Evolutionary conservation across 2,888 invertebrate species (phyloP).

Genomic region (Volucella inanis): DNA sequence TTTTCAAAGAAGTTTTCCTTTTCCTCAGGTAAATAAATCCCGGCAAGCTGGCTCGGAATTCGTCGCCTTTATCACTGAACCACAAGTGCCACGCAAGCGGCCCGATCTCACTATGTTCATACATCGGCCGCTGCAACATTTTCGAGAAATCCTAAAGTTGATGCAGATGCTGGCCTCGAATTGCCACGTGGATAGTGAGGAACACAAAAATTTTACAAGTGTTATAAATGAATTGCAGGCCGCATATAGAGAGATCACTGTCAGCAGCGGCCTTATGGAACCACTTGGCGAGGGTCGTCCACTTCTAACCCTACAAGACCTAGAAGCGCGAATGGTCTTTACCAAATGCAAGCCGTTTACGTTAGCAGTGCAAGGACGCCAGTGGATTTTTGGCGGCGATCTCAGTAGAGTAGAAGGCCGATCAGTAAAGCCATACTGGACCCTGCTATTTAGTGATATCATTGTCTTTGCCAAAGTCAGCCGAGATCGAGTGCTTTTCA

Average conservation of each 20-base stretch:
- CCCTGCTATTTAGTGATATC: conserved; percentile 92
- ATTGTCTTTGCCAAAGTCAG: conserved; percentile 93
- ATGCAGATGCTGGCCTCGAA: conserved; percentile 84
- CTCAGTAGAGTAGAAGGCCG: conserved; percentile 92
- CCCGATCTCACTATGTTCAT: conserved; percentile 93
- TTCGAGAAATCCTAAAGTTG: conserved; percentile 86
- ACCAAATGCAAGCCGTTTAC: conserved; percentile 95
- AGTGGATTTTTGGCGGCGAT: conserved; percentile 95
- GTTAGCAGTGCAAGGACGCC: conserved; percentile 91
- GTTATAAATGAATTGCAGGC: conserved; percentile 84
- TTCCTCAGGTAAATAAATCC: conserved; percentile 86
- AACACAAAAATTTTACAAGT: conserved; percentile 82
- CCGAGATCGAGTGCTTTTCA: conserved; percentile 92
- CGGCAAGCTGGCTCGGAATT: conserved; percentile 91
- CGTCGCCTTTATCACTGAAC: conserved; percentile 90
- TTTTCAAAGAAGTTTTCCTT: background rate
- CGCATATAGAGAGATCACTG: conserved; percentile 91
- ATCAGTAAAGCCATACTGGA: conserved; percentile 92
- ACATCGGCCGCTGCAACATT: conserved; percentile 93
- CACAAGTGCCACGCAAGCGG: conserved; percentile 90
- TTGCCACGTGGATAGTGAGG: conserved; percentile 82
- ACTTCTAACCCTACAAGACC: conserved; percentile 90
- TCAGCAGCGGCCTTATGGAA: conserved; percentile 93
- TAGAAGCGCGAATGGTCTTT: conserved; percentile 94
- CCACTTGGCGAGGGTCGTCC: conserved; percentile 92